Base-by-base conservation (phyloP, 2,888 invertebrate genomes). In the Eudasyphora cyanicolor region DNA sequence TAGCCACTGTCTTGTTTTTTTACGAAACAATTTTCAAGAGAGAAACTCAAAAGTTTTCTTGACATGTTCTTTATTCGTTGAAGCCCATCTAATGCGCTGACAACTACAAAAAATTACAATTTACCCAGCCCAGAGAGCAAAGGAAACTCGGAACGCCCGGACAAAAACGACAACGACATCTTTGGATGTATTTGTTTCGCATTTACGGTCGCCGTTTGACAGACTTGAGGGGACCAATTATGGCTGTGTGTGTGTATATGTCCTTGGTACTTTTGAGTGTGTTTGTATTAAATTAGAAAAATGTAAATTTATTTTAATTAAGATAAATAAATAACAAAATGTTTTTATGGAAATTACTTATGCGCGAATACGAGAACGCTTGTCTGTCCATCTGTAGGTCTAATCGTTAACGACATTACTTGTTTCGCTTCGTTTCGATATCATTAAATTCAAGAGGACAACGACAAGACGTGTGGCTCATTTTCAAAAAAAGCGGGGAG, bases 231-330 rank as follows among this genome's bases (percentile, higher is more conserved):
- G n/a, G n/a, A n/a, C n/a, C n/a, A n/a, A n/a, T n/a, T n/a, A n/a
- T n/a, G n/a, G n/a, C n/a, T n/a, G 67, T 70, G 73, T 21, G 12
- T 77, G 62, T 62, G 57, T 69, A 32, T 42, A 12, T 42, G 27
- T 69, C 19, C 45, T 12, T 29, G 21, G 73, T 83, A 60, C 62
- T 81, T 76, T 45, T 86, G 86, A 70, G 86, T 86, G 87, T 89
- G 88, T 88, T 89, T 80, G 69, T 71, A 88, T 88, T 88, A 90
- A 90, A 90, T 90, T 90, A 90, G 90, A 90, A 90, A 90, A 90
- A 90, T 90, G 90, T 90, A 90, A 90, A 90, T 90, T 90, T 90
- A 90, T 90, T 90, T 90, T 90, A 90, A 90, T 90, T 90, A 90
- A 90, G 90, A 90, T 90, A 90, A 90, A 90, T 90, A 90, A 90